Conservation (phyloP, 2,888 invertebrate species). For the Hoplodrina blanda region DNA sequence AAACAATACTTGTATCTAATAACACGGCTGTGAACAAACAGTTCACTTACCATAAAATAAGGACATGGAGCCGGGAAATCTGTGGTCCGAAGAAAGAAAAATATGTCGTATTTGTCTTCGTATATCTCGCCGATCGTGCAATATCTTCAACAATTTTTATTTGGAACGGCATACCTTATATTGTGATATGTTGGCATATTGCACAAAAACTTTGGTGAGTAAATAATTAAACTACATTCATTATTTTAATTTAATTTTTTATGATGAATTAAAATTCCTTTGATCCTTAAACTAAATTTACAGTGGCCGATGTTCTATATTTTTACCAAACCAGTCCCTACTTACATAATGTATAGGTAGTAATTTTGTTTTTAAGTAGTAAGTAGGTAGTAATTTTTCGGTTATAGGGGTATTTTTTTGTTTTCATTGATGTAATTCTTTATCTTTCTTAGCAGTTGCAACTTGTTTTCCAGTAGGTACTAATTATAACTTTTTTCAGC, state of each 20-base stretch:
- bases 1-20: neutral
- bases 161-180: constrained; percentile 78
- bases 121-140: constrained; percentile 72
- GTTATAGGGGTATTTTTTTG: no score
- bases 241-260: no score
- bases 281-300: no score
- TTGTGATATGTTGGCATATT: constrained; percentile 81
- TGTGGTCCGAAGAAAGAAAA: constrained; percentile 75
- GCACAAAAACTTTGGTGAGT: constrained; percentile 71
- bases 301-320: no score
- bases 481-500: constrained; percentile 19
- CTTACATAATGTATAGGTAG: no score
- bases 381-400: neutral
- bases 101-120: constrained; percentile 84
- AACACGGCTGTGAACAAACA: neutral
- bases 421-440: no score
- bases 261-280: no score
- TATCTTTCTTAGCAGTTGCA: no score
- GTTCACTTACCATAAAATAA: neutral
- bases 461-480: neutral
- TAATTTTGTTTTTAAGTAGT: no score
- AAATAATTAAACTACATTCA: neutral
- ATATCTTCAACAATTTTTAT: constrained; percentile 82
- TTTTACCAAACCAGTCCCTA: no score
- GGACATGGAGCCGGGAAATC: constrained; percentile 19